Conservation (phyloP, 2,113 vertebrate genomes). For the Vimba vimba region DNA sequence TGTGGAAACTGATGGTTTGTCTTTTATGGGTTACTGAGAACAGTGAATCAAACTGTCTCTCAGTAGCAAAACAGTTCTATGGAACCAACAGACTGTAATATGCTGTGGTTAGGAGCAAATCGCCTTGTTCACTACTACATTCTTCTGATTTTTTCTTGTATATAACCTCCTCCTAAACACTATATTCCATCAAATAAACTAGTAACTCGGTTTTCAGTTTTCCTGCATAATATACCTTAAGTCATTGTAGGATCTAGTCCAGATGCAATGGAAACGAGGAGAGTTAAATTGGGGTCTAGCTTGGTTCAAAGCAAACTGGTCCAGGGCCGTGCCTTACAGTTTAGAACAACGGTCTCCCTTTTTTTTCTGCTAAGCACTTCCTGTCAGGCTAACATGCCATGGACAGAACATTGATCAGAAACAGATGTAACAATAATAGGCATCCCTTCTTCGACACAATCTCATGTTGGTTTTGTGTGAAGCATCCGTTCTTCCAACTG, state of each 20-base stretch:
- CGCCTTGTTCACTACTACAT: not conserved
- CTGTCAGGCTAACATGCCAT: slow-evolving; percentile 29
- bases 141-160: not conserved
- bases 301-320: not conserved
- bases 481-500: not conserved
- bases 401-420: slow-evolving; percentile 56
- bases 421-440: slow-evolving; percentile 59
- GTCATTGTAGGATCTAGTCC: not conserved
- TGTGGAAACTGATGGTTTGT: slow-evolving; percentile 19
- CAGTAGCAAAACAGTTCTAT: slow-evolving; percentile 1
- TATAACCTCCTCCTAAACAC: not conserved
- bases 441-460: slow-evolving; percentile 23
- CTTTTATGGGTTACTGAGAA: slow-evolving; percentile 17
- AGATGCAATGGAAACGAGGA: too few species aligned
- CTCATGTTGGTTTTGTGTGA: slow-evolving; percentile 36
- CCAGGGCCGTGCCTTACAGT: slow-evolving; percentile 33
- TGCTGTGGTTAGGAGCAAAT: not conserved
- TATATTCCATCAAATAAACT: not conserved
- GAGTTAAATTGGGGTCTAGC: not conserved
- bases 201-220: not conserved
- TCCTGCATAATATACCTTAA: not conserved
- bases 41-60: slow-evolving; percentile 3
- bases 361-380: slow-evolving; percentile 49
- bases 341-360: slow-evolving; percentile 43
- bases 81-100: not conserved